Conservation (phyloP, 2,888 invertebrate genomes). For the Pycnomerus fuliginosus region DNA sequence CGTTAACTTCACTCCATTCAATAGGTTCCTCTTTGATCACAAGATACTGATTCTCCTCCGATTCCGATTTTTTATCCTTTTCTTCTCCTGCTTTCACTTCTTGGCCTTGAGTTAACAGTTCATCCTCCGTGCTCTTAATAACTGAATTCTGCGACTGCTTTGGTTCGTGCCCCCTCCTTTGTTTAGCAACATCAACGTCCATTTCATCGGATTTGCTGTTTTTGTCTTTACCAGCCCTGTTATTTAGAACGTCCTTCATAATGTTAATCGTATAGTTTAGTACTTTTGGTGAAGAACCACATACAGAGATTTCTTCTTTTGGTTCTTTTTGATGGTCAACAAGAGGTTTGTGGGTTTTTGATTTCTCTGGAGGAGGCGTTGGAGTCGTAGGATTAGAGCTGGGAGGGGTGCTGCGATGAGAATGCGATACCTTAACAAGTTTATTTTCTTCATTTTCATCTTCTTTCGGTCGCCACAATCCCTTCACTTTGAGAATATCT, state of each 20-base stretch:
- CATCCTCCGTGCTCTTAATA: conserved; percentile 25
- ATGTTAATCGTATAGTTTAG: conserved; percentile 32
- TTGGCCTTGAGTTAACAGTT: no score
- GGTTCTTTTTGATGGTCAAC: no score
- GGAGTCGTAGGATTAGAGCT: neutral
- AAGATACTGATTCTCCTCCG: conserved; percentile 22
- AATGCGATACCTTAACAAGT: conserved; percentile 26
- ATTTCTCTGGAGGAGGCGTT: no score
- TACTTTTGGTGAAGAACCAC: conserved; percentile 25
- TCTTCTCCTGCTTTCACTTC: conserved; percentile 14
- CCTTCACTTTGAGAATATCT: conserved; percentile 77
- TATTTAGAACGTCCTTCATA: conserved; percentile 26
- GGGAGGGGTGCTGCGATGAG: neutral
- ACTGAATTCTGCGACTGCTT: conserved; percentile 23
- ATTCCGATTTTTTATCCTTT: neutral
- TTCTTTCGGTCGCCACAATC: conserved; percentile 72
- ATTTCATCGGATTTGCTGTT: conserved; percentile 10
- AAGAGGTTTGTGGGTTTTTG: no score
- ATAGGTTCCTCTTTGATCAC: conserved; percentile 63
- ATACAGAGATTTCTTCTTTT: no score
- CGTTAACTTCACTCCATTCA: conserved; percentile 69
- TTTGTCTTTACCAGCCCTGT: conserved; percentile 8
- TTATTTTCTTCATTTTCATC: conserved; percentile 42
- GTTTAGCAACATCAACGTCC: neutral
- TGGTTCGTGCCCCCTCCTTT: conserved; percentile 1